Conservation (phyloP, 1,140 invertebrate species). For the Zaprionus vittiger region DNA sequence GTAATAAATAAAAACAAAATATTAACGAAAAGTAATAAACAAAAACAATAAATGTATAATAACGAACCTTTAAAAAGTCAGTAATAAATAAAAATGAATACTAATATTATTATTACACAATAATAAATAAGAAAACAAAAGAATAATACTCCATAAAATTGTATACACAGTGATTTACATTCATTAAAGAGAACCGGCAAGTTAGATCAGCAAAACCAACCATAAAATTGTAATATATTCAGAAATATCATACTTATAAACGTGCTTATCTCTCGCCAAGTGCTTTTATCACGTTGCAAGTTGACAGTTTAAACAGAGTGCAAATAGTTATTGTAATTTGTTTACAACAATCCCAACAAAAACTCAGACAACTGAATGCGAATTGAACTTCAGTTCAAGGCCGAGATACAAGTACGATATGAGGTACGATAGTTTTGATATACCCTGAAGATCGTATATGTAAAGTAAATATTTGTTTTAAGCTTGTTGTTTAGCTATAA, state of each 20-base stretch:
- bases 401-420: neutral
- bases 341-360: neutral
- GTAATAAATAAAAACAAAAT: no score
- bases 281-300: slow-evolving; percentile 45
- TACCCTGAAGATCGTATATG: slow-evolving; percentile 15
- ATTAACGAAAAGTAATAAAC: no score
- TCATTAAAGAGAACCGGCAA: neutral
- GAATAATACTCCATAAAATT: neutral
- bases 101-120: no score
- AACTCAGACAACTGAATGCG: slow-evolving; percentile 30
- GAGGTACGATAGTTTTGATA: neutral
- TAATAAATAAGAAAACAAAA: neutral
- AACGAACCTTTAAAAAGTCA: no score
- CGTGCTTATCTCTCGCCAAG: slow-evolving; percentile 12
- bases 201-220: neutral
- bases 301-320: slow-evolving; percentile 47
- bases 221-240: neutral
- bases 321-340: slow-evolving; percentile 36
- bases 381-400: slow-evolving; percentile 69
- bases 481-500: slow-evolving; percentile 31
- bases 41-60: no score
- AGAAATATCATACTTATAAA: neutral
- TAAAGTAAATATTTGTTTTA: slow-evolving; percentile 36
- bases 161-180: neutral
- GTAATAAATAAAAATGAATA: no score